phyloP scores from a whole-genome alignment of 2,888 invertebrate genomes.

The Elysia crispata region DNA sequence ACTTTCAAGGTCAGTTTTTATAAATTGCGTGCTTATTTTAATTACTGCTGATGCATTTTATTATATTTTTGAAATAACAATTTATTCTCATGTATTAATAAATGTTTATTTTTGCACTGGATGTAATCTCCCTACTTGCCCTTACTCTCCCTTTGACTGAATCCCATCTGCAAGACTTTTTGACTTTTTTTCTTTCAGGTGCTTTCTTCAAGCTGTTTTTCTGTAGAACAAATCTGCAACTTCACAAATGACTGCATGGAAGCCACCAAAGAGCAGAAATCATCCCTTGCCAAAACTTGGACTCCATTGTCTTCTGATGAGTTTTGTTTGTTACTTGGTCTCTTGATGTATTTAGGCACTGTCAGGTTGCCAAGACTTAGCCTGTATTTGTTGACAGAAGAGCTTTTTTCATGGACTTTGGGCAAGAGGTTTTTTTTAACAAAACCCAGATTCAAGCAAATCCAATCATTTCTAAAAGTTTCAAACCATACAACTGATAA shows the following conservation, averaged over 20 bases:
- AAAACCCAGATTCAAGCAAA: not conserved
- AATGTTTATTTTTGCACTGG: too few relatives aligned
- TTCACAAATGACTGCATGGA: not conserved
- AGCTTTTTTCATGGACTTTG: slow-evolving; percentile 27
- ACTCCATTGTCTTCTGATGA: not conserved
- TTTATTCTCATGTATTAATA: too few relatives aligned
- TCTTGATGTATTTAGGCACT: not conserved
- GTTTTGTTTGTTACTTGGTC: not conserved
- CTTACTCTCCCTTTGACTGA: too few relatives aligned
- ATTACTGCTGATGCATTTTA: too few relatives aligned
- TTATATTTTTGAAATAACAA: too few relatives aligned
- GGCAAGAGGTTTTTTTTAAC: slow-evolving; percentile 3
- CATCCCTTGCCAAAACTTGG: not conserved
- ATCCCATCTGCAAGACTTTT: not conserved
- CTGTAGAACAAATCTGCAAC: not conserved
- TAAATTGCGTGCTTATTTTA: too few relatives aligned
- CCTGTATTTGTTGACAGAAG: not conserved
- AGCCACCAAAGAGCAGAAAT: not conserved
- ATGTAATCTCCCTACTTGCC: too few relatives aligned
- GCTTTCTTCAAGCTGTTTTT: not conserved
- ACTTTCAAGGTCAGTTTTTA: too few relatives aligned
- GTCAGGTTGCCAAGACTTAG: not conserved
- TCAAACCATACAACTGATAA: not conserved
- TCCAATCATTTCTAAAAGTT: slow-evolving; percentile 19
- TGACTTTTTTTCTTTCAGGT: not conserved